These are phyloP conservation scores for Strigamia crassipes DNA, from an alignment of 2,888 invertebrate species.

Conservation along the genomic window DNA sequence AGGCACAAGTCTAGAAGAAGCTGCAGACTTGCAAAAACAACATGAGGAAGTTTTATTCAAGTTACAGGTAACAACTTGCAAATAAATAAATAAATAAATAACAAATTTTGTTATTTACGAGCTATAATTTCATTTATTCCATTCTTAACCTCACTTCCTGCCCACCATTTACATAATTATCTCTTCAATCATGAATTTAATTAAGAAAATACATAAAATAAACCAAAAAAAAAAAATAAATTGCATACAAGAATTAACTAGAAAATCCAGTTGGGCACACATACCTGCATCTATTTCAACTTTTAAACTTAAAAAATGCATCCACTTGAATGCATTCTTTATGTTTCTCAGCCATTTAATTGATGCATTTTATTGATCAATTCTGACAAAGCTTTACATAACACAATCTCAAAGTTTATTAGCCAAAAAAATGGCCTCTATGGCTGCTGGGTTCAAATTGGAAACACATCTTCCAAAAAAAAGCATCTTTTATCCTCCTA, in stretches of 20 bases:
- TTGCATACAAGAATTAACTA: background rate
- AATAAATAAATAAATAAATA: conserved; percentile 4
- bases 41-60: conserved; percentile 83
- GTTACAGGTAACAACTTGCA: conserved; percentile 69
- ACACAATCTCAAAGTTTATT: no score
- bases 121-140: background rate
- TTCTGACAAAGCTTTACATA: no score
- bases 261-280: no score
- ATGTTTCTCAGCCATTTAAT: background rate
- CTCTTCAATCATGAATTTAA: background rate
- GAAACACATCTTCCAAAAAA: background rate
- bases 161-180: background rate
- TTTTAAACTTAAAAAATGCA: no score
- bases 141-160: background rate
- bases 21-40: conserved; percentile 72
- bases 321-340: background rate
- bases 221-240: no score
- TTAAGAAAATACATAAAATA: background rate
- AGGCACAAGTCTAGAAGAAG: conserved; percentile 76
- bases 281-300: no score
- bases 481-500: background rate
- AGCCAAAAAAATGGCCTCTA: background rate
- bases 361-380: background rate
- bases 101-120: background rate
- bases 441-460: background rate